Evolutionary conservation across 2,113 vertebrate genomes (phyloP), one percentile per base, ranked within the genome.

Genomic region (Cichladusa arquata): DNA sequence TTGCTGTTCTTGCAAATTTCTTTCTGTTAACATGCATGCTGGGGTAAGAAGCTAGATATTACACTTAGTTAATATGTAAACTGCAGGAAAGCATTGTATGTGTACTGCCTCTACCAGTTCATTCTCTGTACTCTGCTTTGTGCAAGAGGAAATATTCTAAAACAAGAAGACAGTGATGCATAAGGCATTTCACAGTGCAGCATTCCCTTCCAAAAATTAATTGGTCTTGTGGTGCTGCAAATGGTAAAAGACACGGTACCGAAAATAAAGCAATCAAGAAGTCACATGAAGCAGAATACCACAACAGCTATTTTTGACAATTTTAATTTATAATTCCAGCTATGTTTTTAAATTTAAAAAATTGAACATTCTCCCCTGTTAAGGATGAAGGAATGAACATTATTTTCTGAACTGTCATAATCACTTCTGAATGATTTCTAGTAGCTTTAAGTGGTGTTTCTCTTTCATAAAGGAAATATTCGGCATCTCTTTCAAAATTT

Each of bases 181-280:
- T 72, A 89, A 85, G 70, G 25, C 33, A 40, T 92, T 90, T 92
- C 64, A 66, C 0, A 0, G 77, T 67, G 70, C 80, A 80, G 6
- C 11, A 24, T 90, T 78, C 33, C 51, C 34, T 70, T 95, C 81
- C 58, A 77, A 45, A 96, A 95, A 92, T 73, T 48, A 81, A 85
- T 85, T 94, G 66, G 19, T 85, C 74, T 85, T 62, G 54, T 73
- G 74, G 31, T 91, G 45, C 87, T 80, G 58, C 42, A 90, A 86
- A 62, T 60, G 34, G 67, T 83, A 26, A 83, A 94, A 95, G 85
- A 62, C 56, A 66, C 0, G 0, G 34, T 58, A 40, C 47, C 69
- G 92, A 89, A 94, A 94, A 92, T 80, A 82, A 94, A 90, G 57
- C 56, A 82, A 36, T 84, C 53, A 51, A 58, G 31, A 70, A 92